Conservation (phyloP, 2,888 invertebrate genomes). For the Pseudococcus longispinus region DNA sequence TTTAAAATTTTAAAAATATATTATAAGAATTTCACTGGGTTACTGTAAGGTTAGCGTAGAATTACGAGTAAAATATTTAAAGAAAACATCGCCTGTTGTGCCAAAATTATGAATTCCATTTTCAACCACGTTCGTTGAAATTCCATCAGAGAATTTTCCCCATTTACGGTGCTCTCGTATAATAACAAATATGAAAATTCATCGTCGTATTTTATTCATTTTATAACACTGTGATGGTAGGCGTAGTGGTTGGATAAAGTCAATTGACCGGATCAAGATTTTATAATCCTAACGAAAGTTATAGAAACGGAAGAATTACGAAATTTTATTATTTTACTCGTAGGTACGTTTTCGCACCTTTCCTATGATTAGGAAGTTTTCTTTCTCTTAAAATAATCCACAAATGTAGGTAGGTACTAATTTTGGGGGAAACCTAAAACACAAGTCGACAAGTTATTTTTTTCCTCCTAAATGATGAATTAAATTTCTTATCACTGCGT, state of each 20-base stretch:
- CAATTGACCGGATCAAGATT: neutral
- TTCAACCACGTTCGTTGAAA: neutral
- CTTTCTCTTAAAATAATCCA: neutral
- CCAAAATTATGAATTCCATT: constrained; percentile 15
- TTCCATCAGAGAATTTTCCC: neutral
- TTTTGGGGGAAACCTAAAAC: neutral
- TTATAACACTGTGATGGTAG: neutral
- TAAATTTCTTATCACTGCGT: constrained; percentile 37
- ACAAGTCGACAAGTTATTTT: neutral
- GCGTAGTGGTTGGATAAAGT: neutral
- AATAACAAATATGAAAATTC: neutral
- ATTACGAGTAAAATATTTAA: neutral
- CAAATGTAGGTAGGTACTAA: neutral
- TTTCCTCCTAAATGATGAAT: constrained; percentile 29
- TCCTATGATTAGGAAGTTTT: neutral
- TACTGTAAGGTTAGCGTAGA: neutral
- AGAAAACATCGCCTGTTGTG: neutral
- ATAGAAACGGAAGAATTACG: neutral
- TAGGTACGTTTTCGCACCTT: neutral
- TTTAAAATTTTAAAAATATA: constrained; percentile 48
- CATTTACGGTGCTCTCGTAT: neutral
- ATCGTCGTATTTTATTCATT: neutral
- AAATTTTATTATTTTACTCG: neutral
- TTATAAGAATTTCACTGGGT: neutral
- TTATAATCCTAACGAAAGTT: neutral